These are phyloP conservation scores for Chelonia mydas DNA, from an alignment of 2,797 vertebrate genomes.

Conservation along the genomic window DNA sequence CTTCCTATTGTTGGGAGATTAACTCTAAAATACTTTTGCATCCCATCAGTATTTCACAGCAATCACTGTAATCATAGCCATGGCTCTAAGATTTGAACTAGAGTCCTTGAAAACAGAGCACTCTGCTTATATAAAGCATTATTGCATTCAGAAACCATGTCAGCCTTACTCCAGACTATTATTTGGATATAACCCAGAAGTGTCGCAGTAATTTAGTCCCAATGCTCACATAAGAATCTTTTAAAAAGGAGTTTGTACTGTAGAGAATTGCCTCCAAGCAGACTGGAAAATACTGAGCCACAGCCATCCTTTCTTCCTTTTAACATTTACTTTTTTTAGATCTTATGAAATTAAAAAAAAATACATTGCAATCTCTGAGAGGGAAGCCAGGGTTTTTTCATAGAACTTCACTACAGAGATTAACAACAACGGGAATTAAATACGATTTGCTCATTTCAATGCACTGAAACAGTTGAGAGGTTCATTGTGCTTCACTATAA, in stretches of 20 bases:
- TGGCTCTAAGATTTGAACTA: constrained; percentile 28
- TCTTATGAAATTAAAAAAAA: constrained; percentile 30
- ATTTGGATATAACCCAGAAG: constrained; percentile 75
- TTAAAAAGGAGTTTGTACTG: constrained; percentile 41
- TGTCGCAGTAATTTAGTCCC: constrained; percentile 72
- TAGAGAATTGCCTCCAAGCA: constrained; percentile 54
- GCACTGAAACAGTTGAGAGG: constrained; percentile 39
- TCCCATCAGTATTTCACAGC: background rate
- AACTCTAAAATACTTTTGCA: background rate
- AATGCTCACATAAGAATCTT: constrained; percentile 51
- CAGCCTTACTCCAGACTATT: constrained; percentile 68
- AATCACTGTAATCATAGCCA: background rate
- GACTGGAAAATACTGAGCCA: constrained; percentile 45
- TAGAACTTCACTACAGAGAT: constrained; percentile 12
- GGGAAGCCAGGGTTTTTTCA: constrained; percentile 32
- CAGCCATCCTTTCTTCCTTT: constrained; percentile 9
- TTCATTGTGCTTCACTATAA: constrained; percentile 40
- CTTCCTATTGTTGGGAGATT: background rate
- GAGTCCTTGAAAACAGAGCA: constrained; percentile 38
- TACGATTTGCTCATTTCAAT: constrained; percentile 34
- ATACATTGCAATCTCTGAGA: background rate
- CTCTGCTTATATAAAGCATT: constrained; percentile 62
- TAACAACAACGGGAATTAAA: constrained; percentile 30
- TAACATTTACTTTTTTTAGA: constrained; percentile 20
- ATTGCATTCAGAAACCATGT: constrained; percentile 19